Conservation (phyloP, 2,113 vertebrate species). For the Ariopsis seemanni region DNA sequence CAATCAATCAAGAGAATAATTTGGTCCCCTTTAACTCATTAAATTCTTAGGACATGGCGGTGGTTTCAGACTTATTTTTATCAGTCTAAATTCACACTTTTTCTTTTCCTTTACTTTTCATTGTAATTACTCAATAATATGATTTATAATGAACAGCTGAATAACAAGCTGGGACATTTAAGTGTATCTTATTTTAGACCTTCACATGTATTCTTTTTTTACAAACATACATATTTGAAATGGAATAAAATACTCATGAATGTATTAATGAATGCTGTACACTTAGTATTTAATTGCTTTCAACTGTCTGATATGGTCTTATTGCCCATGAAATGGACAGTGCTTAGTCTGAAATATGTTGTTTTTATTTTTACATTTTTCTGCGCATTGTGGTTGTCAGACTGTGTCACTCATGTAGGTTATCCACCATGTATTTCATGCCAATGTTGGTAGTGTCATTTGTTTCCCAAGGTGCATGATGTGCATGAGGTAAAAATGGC, state of each 20-base stretch:
- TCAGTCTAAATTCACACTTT: background rate
- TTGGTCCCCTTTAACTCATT: background rate
- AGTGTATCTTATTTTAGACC: background rate
- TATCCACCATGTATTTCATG: background rate
- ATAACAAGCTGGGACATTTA: background rate
- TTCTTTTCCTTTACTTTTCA: background rate
- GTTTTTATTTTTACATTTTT: background rate
- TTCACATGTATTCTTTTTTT: background rate
- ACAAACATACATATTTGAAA: background rate
- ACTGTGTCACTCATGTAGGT: background rate
- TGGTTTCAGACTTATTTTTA: background rate
- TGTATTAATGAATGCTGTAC: background rate
- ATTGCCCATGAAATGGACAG: background rate
- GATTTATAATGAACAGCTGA: background rate
- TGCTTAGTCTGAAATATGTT: background rate
- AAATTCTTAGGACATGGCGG: background rate
- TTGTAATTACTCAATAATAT: background rate
- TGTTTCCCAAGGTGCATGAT: background rate
- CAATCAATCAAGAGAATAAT: background rate
- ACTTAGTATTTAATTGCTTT: background rate
- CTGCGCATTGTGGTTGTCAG: background rate
- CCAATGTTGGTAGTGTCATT: background rate
- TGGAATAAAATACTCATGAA: background rate
- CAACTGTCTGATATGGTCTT: background rate
- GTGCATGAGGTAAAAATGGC: background rate